phyloP scores from a whole-genome alignment of 2,888 invertebrate species.

The Gandaritis pyraliata region DNA sequence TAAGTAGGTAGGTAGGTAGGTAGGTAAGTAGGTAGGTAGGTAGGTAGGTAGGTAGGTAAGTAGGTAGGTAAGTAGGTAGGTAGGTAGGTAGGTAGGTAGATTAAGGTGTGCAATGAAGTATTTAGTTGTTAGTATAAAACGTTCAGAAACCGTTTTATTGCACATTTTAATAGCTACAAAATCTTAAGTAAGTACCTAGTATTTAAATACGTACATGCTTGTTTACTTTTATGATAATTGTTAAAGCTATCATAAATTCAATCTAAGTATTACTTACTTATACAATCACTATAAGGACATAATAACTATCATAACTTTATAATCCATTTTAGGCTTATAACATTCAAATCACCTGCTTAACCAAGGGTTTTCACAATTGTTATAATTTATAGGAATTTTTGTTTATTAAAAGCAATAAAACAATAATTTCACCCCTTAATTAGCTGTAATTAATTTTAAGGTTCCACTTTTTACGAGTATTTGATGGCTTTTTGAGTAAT shows the following conservation, averaged over 20 bases:
- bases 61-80: no score
- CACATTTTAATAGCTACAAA: no score
- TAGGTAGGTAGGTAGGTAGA: no score
- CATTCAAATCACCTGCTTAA: slow-evolving; percentile 21
- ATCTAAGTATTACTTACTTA: neutral
- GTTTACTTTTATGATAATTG: neutral
- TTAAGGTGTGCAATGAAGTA: no score
- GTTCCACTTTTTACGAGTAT: slow-evolving; percentile 45
- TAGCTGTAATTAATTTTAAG: slow-evolving; percentile 46
- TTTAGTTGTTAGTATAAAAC: no score
- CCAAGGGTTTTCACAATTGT: slow-evolving; percentile 21
- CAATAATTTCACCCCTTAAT: slow-evolving; percentile 36
- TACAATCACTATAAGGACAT: slow-evolving; percentile 6
- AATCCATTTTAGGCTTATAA: slow-evolving; percentile 18
- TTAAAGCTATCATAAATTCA: slow-evolving; percentile 1
- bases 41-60: no score
- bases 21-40: no score
- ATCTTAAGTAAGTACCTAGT: no score
- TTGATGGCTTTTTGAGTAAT: slow-evolving; percentile 45
- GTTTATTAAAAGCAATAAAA: slow-evolving; percentile 30
- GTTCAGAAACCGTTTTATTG: no score
- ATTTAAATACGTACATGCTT: neutral
- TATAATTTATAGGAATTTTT: slow-evolving; percentile 35
- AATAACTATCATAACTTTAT: slow-evolving; percentile 13
- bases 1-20: no score